phyloP scores from a whole-genome alignment of 2,797 vertebrate genomes.

The Sparidentex hasta region DNA sequence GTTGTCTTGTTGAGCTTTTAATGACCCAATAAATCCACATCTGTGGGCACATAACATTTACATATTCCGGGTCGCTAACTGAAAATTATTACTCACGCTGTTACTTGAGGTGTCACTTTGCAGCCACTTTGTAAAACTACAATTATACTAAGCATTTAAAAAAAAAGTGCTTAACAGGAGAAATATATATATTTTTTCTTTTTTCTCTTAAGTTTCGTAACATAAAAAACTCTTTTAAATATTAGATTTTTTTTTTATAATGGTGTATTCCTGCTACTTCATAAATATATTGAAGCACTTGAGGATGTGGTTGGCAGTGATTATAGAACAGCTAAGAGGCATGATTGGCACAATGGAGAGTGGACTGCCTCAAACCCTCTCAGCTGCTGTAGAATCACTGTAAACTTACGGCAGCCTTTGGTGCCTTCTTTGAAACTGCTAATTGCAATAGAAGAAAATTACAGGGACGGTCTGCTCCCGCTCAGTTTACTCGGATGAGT shows the following conservation, averaged over 20 bases:
- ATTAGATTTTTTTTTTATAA: constrained; percentile 26
- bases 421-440: constrained; percentile 44
- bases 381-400: constrained; percentile 39
- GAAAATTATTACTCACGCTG: constrained; percentile 42
- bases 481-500: constrained; percentile 47
- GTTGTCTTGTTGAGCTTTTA: constrained; percentile 39
- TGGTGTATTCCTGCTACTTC: constrained; percentile 32
- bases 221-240: constrained; percentile 15
- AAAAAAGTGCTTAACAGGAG: not conserved
- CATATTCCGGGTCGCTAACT: constrained; percentile 36
- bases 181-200: not conserved
- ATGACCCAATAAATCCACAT: constrained; percentile 56
- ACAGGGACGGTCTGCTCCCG: constrained; percentile 18
- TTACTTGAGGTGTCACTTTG: constrained; percentile 47
- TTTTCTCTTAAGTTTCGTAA: constrained; percentile 23
- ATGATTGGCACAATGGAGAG: constrained; percentile 41
- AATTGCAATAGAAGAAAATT: constrained; percentile 37
- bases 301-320: constrained; percentile 45
- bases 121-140: constrained; percentile 18
- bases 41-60: constrained; percentile 44
- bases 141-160: constrained; percentile 14
- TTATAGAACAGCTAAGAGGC: constrained; percentile 51
- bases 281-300: constrained; percentile 46
- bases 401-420: constrained; percentile 29
- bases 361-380: constrained; percentile 45